Evolutionary conservation across 2,888 invertebrate species (phyloP).

Genomic region (Andricus curvator): DNA sequence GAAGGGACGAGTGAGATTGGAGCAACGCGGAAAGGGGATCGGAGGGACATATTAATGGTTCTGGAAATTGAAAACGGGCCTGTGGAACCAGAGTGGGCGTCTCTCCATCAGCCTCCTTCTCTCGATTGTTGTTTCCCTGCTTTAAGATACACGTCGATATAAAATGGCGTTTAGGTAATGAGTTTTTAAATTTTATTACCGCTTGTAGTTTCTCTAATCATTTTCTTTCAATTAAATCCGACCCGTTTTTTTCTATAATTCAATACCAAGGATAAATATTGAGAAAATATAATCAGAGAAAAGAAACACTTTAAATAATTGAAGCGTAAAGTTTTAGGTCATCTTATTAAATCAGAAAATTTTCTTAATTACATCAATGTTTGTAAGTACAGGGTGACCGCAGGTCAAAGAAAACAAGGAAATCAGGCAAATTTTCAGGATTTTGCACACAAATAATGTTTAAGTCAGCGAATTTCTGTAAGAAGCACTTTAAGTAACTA

Average conservation of each 20-base stretch:
- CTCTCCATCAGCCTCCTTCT: slow-evolving; percentile 58
- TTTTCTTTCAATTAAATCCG: slow-evolving; percentile 1
- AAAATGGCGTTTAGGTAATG: slow-evolving; percentile 64
- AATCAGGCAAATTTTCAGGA: too few species aligned
- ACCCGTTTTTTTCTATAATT: background rate
- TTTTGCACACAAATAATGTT: too few species aligned
- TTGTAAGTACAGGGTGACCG: too few species aligned
- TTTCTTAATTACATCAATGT: too few species aligned
- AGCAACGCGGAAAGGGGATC: slow-evolving; percentile 61
- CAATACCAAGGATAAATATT: background rate
- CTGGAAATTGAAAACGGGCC: slow-evolving; percentile 76
- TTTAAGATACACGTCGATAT: slow-evolving; percentile 56
- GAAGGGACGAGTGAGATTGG: slow-evolving; percentile 64
- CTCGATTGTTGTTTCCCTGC: slow-evolving; percentile 65
- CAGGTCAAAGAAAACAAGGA: too few species aligned
- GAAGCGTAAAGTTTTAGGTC: too few species aligned
- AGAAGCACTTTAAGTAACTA: too few species aligned
- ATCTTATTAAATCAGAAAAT: too few species aligned
- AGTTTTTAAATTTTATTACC: background rate
- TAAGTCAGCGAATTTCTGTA: too few species aligned
- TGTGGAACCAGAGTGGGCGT: slow-evolving; percentile 65
- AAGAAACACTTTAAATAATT: too few species aligned
- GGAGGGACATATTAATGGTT: slow-evolving; percentile 72
- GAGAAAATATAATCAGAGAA: background rate
- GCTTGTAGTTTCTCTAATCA: background rate